Base-by-base conservation (phyloP, 1,140 invertebrate genomes). In the Drosophila sechellia region DNA sequence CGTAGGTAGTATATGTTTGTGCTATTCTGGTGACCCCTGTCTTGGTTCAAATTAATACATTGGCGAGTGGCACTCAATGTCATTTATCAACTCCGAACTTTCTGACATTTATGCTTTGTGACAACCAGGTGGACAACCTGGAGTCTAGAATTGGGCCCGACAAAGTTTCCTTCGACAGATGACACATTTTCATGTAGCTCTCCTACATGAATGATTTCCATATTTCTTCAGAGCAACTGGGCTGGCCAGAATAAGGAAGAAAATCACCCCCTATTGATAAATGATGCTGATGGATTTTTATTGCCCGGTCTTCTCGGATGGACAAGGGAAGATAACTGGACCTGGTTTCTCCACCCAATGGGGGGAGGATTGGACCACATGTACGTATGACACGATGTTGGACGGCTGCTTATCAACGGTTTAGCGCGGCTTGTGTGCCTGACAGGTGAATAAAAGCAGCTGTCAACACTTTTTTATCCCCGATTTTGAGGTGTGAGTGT, bases 401-500 rank as follows among this genome's bases (percentile, higher is more conserved):
- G 64, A 68, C 49, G 55, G 45, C 78, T 81, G 79, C 79, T 86
- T 86, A 87, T 86, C 83, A 87, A 86, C 79, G 81, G 83, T 83
- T 86, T 86, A 87, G 83, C 79, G 79, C 83, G 83, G 84, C 83
- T 86, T 76, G 79, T 86, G 83, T 72, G 79, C 48, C 54, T 87
- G 83, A 86, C 83, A 86, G 83, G 79, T 86, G 83, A 87, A 86
- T 86, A 87, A 86, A 86, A 86, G 83, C 83, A 86, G 83, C 83
- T 86, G 83, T 86, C 83, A 87, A 86, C 83, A 86, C 83, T 86
- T 74, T 85, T 86, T 59, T 63, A 59, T 52, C 64, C 55, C 43
- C 40, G 27, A 53, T 48, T 58, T 42, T 10, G 17, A 10, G 17
- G 20, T 37, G 27, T 43, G 74, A 49, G 20, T 27, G 49, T 43